Evolutionary conservation across 2,797 vertebrate genomes (phyloP).

Genomic region (Furcifer pardalis): DNA sequence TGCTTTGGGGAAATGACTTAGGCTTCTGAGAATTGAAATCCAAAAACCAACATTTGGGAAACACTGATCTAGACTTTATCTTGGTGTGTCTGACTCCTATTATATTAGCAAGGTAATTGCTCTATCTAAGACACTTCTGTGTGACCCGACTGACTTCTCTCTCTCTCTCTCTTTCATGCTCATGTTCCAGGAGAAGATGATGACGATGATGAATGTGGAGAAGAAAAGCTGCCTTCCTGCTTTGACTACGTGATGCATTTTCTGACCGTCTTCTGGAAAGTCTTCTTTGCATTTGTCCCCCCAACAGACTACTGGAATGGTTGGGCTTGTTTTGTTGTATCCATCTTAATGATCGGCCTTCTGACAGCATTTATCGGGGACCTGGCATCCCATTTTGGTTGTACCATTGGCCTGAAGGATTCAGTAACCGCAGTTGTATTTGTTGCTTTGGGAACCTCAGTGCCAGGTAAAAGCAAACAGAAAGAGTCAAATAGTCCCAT

Average conservation of each 20-base stretch:
- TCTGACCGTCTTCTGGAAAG: constrained; percentile 97
- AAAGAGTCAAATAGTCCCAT: not conserved
- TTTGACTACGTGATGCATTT: constrained; percentile 97
- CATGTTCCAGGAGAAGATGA: constrained; percentile 88
- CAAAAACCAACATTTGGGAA: too few relatives aligned
- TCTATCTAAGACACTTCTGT: not conserved
- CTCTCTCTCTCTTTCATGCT: constrained; percentile 5
- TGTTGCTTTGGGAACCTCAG: constrained; percentile 92
- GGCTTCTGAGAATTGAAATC: too few relatives aligned
- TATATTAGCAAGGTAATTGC: not conserved
- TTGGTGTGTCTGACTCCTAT: not conserved
- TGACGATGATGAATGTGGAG: constrained; percentile 89
- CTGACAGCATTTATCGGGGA: constrained; percentile 95
- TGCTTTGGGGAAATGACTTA: too few relatives aligned
- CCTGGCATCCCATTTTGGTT: constrained; percentile 96
- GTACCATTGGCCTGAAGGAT: constrained; percentile 96
- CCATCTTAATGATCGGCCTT: constrained; percentile 91
- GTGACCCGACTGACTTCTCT: not conserved
- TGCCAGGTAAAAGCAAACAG: constrained; percentile 84
- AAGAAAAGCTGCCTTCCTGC: constrained; percentile 91
- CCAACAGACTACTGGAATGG: constrained; percentile 96
- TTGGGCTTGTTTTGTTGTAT: constrained; percentile 95
- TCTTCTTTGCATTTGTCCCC: constrained; percentile 93
- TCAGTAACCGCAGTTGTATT: constrained; percentile 96
- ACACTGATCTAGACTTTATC: not conserved